Conservation (phyloP, 2,797 vertebrate species). For the Myoxocephalus aenaeus region DNA sequence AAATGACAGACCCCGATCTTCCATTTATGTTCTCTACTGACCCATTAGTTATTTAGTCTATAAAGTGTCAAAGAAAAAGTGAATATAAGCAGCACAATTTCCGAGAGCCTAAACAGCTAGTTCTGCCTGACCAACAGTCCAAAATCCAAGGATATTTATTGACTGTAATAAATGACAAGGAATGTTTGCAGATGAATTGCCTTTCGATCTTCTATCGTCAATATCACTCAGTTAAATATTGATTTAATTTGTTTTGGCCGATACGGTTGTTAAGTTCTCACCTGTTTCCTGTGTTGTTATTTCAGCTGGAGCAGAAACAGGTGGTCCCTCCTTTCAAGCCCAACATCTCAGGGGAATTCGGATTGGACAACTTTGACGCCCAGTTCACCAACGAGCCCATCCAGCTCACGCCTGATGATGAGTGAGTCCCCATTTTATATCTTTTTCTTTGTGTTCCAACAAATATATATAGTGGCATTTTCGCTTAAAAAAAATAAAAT, state of each 20-base stretch:
- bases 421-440: slow-evolving; percentile 86
- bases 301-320: slow-evolving; percentile 98
- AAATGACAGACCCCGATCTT: not conserved
- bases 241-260: not conserved
- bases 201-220: not conserved
- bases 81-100: too few relatives aligned
- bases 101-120: not conserved
- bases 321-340: slow-evolving; percentile 99
- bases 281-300: slow-evolving; percentile 52
- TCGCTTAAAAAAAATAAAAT: not conserved
- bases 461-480: not conserved
- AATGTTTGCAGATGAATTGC: not conserved
- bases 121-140: not conserved
- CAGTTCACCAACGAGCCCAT: slow-evolving; percentile 99
- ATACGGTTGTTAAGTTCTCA: not conserved
- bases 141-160: not conserved
- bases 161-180: not conserved
- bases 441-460: not conserved
- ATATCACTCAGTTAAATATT: not conserved
- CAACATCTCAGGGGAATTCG: slow-evolving; percentile 98
- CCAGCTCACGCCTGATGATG: slow-evolving; percentile 97
- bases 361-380: slow-evolving; percentile 98
- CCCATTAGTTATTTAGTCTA: not conserved
- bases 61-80: not conserved
- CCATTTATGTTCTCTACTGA: not conserved